Conservation (phyloP, 1,140 invertebrate genomes). For the Pteromalus puparum region DNA sequence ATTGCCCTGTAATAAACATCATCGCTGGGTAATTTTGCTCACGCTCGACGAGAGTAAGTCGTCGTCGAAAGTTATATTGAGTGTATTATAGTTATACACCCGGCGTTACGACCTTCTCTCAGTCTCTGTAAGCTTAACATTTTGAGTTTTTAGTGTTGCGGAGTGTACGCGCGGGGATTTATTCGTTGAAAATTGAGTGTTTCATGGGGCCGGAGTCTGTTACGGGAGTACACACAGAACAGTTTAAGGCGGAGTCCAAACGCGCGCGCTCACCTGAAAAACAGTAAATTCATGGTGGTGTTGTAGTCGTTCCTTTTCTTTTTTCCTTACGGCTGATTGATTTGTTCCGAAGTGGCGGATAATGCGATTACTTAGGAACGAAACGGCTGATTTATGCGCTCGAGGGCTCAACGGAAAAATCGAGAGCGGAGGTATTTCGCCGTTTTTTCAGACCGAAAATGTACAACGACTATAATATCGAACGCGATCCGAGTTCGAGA, state of each 20-base stretch:
- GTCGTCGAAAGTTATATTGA: not conserved
- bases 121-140: not conserved
- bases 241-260: not conserved
- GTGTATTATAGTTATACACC: not conserved
- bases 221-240: too few relatives aligned
- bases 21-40: slow-evolving; percentile 50
- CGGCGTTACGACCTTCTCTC: not conserved
- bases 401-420: too few relatives aligned
- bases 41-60: not conserved
- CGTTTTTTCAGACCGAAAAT: too few relatives aligned
- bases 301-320: not conserved
- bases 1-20: slow-evolving; percentile 53
- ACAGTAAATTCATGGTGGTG: not conserved
- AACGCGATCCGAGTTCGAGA: too few relatives aligned
- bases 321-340: not conserved
- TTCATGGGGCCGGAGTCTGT: not conserved
- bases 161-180: not conserved
- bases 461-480: too few relatives aligned
- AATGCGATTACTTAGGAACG: not conserved
- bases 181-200: not conserved
- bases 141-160: not conserved
- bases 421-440: too few relatives aligned
- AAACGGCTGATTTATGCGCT: not conserved
- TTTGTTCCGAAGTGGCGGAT: not conserved
- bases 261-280: not conserved